phyloP scores from a whole-genome alignment of 1,140 invertebrate genomes.

The Drosophila bipectinata region DNA sequence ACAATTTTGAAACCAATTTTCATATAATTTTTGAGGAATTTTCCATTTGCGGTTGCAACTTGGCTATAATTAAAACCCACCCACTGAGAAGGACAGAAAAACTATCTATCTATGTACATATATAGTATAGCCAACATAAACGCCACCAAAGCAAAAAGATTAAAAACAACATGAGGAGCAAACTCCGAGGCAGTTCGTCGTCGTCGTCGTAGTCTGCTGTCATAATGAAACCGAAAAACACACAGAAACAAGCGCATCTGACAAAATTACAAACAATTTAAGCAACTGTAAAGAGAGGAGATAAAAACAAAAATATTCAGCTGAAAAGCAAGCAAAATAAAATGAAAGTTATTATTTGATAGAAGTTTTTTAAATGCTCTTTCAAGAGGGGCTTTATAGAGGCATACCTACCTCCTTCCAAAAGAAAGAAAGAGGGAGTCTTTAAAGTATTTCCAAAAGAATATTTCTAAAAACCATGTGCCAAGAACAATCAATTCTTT shows the following conservation, averaged over 20 bases:
- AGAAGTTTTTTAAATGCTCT: not conserved
- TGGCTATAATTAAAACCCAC: slow-evolving; percentile 57
- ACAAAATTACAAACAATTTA: slow-evolving; percentile 78
- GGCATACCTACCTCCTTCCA: too few relatives aligned
- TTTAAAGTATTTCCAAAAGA: too few relatives aligned
- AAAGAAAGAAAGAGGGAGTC: too few relatives aligned
- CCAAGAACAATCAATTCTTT: not conserved
- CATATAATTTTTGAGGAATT: slow-evolving; percentile 26
- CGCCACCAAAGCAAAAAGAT: slow-evolving; percentile 4
- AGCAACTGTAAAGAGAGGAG: slow-evolving; percentile 47
- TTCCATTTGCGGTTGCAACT: slow-evolving; percentile 41
- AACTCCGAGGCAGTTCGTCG: slow-evolving; percentile 34
- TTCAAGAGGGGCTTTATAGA: not conserved
- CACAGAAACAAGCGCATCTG: slow-evolving; percentile 56
- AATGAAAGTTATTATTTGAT: not conserved
- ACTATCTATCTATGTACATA: slow-evolving; percentile 55
- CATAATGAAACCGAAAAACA: slow-evolving; percentile 71
- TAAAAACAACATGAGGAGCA: slow-evolving; percentile 16
- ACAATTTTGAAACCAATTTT: slow-evolving; percentile 29
- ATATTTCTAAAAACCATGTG: too few relatives aligned
- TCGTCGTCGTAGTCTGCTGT: slow-evolving; percentile 42
- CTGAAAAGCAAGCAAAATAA: slow-evolving; percentile 27
- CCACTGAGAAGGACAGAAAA: slow-evolving; percentile 19
- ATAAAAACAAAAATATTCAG: slow-evolving; percentile 25
- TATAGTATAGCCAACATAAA: slow-evolving; percentile 25